These are phyloP conservation scores for Oegoconia quadripuncta DNA, from an alignment of 2,888 invertebrate genomes.

Conservation along the genomic window DNA sequence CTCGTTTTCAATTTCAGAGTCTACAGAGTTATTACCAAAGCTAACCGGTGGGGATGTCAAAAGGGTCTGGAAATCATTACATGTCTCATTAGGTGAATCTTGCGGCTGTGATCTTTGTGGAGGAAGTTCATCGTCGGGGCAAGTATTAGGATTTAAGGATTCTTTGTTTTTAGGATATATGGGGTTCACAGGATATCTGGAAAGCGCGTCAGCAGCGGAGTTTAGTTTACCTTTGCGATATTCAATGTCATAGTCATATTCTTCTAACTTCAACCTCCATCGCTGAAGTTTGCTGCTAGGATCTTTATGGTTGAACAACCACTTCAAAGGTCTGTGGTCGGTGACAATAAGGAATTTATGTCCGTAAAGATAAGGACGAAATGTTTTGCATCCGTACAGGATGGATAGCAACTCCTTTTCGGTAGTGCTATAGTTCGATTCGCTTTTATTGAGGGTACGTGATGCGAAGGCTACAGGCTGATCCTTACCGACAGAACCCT, in stretches of 20 bases:
- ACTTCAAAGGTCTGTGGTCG: neutral
- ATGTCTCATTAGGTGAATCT: too few species aligned
- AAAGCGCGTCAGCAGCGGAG: neutral
- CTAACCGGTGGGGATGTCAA: too few species aligned
- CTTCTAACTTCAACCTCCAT: constrained; percentile 3
- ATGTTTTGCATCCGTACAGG: constrained; percentile 12
- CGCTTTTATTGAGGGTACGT: constrained; percentile 8
- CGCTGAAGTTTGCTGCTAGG: neutral
- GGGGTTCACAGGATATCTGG: neutral
- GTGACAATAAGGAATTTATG: constrained; percentile 2
- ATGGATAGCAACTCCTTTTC: constrained; percentile 17
- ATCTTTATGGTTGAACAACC: constrained; percentile 1
- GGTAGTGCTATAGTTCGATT: constrained; percentile 16
- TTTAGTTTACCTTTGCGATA: constrained; percentile 1
- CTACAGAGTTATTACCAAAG: too few species aligned
- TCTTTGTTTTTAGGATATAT: too few species aligned
- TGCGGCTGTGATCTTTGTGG: too few species aligned
- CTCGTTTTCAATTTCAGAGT: too few species aligned
- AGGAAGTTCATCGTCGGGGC: too few species aligned
- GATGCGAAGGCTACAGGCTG: constrained; percentile 2
- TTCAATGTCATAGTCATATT: constrained; percentile 1
- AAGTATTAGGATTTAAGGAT: too few species aligned
- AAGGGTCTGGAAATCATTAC: too few species aligned
- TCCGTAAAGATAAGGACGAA: constrained; percentile 14
- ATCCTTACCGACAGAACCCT: constrained; percentile 1